Evolutionary conservation across 2,113 vertebrate genomes (phyloP), one percentile per base, ranked within the genome.

Genomic region (Epinephelus cyanopodus): DNA sequence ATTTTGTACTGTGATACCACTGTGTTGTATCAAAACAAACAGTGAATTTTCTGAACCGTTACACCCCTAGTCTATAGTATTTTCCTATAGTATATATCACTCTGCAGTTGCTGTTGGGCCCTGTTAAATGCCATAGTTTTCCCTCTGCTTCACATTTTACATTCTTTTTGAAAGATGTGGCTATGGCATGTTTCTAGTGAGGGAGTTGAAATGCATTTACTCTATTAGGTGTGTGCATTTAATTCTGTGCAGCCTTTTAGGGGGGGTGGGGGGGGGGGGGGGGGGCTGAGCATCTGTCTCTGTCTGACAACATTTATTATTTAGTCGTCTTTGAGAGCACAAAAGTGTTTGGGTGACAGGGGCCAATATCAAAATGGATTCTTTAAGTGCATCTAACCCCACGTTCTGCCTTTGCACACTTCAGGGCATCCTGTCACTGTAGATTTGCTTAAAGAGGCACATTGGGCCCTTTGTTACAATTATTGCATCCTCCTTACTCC

Each of bases 241-340:
- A 85, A 94, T 93, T 92, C 82, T 25, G 0, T 12, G 33, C 57
- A 60, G 48, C 79, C 80, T 89, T 92, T 92, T 81, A 90, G 11
- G 42, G 42, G 42, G 42, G 11, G 9, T 45, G 42, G 9, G 81
- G 80, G 64, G 47, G 2, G 42, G 9, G 81, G 80, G 64, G 47
- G 2, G 4, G 0, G 33, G 21, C 60, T 57, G 25, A 66, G 66
- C 87, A 79, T 92, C 90, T 91, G 88, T 79, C 84, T 83, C 8
- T 84, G 83, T 92, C 85, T 78, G 74, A 64, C 48, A n/a, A 61
- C 88, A 95, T 95, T 50, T 84, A 95, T 95, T 93, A 96, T 95
- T 95, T 89, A 95, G 93, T 77, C 66, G 90, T 90, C 60, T 91
- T 89, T 92, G 90, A 90, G 82, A 91, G 90, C 92, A 82, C 82